Percentiles rank a stretch among this genome's conserved stretches.
phyloP scores from a whole-genome alignment of 1,140 invertebrate species.

The Leptonema lineaticorne region DNA sequence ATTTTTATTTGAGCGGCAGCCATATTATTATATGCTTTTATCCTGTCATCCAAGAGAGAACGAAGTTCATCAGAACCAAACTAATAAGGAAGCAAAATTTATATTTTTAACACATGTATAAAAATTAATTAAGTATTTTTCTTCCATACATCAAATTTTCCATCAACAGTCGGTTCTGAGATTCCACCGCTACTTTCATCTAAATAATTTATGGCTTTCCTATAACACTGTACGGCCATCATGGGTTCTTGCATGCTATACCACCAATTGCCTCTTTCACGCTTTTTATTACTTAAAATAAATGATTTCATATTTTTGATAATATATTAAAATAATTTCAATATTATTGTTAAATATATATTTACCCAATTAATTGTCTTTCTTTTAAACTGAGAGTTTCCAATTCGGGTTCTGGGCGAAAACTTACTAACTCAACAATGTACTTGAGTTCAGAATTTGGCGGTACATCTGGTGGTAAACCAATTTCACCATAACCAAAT shows the following conservation, averaged over 20 bases:
- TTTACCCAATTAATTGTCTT: slow-evolving; percentile 66
- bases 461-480: slow-evolving; percentile 48
- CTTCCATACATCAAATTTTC: slow-evolving; percentile 44
- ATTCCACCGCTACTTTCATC: slow-evolving; percentile 62
- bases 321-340: slow-evolving; percentile 3
- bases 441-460: slow-evolving; percentile 49
- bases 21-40: slow-evolving; percentile 83
- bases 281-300: slow-evolving; percentile 66
- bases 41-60: slow-evolving; percentile 66
- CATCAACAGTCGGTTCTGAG: slow-evolving; percentile 46
- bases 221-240: slow-evolving; percentile 76
- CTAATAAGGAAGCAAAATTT: slow-evolving; percentile 41
- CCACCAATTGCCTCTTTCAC: slow-evolving; percentile 81
- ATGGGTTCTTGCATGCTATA: slow-evolving; percentile 71
- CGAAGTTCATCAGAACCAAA: slow-evolving; percentile 61
- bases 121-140: neutral
- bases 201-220: slow-evolving; percentile 76
- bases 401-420: slow-evolving; percentile 61
- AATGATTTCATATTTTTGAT: neutral
- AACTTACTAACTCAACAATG: slow-evolving; percentile 65
- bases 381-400: slow-evolving; percentile 59
- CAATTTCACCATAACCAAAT: slow-evolving; percentile 68
- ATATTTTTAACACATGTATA: neutral
- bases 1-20: slow-evolving; percentile 81
- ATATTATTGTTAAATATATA: slow-evolving; percentile 11